Conservation (phyloP, 2,888 invertebrate genomes). For the Cetonia aurata region DNA sequence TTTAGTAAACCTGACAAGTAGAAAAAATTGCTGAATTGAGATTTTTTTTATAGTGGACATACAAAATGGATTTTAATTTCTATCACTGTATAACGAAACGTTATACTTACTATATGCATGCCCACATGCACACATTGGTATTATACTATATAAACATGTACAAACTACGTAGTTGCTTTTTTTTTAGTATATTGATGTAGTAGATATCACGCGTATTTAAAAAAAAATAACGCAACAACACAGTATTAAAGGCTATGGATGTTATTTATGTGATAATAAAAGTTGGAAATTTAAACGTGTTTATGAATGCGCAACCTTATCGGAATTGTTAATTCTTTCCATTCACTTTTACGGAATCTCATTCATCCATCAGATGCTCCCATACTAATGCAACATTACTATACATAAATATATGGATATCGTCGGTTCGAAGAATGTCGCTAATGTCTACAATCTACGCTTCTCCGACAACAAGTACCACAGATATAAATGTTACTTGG, state of each 20-base stretch:
- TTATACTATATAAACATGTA: no score
- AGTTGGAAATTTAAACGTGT: background rate
- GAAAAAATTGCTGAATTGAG: no score
- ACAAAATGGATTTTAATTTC: no score
- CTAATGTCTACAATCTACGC: no score
- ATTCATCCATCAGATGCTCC: constrained; percentile 20
- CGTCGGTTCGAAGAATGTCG: no score
- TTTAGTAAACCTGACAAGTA: no score
- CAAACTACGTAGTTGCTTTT: no score
- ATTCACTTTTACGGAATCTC: constrained; percentile 30
- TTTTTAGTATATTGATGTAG: background rate
- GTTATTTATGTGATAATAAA: constrained; percentile 8
- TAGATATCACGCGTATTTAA: background rate
- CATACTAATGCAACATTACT: constrained; percentile 1
- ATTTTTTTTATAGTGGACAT: no score
- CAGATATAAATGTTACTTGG: constrained; percentile 9
- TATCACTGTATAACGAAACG: no score
- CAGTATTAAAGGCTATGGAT: background rate
- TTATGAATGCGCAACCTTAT: constrained; percentile 14
- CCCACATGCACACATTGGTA: no score
- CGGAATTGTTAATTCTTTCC: constrained; percentile 20
- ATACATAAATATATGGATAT: constrained; percentile 5
- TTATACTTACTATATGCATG: no score
- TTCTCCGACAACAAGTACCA: background rate
- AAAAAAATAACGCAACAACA: background rate